Percentiles rank a stretch among this genome's conserved stretches.
phyloP scores from a whole-genome alignment of 2,113 vertebrate genomes.

The Castor canadensis region DNA sequence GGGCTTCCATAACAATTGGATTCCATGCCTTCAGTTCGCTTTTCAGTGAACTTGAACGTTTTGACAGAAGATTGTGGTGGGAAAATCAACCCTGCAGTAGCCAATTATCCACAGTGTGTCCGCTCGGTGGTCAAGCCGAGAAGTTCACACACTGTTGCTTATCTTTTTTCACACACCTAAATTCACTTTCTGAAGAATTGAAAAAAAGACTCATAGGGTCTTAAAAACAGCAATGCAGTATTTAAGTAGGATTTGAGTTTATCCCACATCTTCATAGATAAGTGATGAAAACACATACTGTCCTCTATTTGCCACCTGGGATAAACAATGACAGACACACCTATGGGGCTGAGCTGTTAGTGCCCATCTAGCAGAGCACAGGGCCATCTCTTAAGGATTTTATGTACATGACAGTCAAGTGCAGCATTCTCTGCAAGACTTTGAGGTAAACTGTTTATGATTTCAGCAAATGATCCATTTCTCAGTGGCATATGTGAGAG shows the following conservation, averaged over 20 bases:
- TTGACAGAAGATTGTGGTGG: neutral
- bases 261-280: slow-evolving; percentile 30
- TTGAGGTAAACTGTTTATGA: neutral
- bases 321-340: neutral
- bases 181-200: slow-evolving; percentile 30
- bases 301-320: slow-evolving; percentile 21
- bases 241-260: slow-evolving; percentile 61
- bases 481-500: neutral
- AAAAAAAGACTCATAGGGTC: neutral
- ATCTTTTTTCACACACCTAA: slow-evolving; percentile 58
- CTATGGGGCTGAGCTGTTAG: neutral
- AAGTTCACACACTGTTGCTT: slow-evolving; percentile 18
- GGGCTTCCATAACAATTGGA: neutral
- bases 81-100: neutral
- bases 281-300: slow-evolving; percentile 23
- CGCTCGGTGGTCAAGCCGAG: neutral
- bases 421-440: neutral
- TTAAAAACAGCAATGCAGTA: neutral
- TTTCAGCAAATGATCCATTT: too few relatives aligned
- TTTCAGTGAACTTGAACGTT: neutral
- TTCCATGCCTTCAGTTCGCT: neutral
- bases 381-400: neutral
- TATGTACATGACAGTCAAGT: neutral
- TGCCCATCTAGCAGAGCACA: neutral
- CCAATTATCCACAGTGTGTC: neutral